Percentiles rank a stretch among this genome's conserved stretches.
These are phyloP conservation scores for Matsumyia berberina DNA, from an alignment of 2,888 invertebrate species.

Conservation along the genomic window DNA sequence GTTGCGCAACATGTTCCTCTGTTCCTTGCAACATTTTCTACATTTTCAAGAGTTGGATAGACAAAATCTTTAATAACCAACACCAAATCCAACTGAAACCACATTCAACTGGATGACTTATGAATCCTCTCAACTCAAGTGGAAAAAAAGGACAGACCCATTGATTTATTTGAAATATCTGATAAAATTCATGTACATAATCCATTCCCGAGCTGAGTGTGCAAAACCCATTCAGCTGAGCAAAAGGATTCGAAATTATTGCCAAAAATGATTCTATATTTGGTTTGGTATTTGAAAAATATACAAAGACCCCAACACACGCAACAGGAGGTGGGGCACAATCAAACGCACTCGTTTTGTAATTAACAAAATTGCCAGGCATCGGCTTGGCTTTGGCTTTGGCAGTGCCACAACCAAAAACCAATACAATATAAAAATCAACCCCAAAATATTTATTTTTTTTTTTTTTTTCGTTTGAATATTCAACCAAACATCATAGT, in stretches of 20 bases:
- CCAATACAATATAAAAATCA: slow-evolving; percentile 75
- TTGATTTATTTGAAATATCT: slow-evolving; percentile 70
- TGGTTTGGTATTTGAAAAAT: slow-evolving; percentile 24
- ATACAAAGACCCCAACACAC: slow-evolving; percentile 10
- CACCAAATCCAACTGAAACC: too few species aligned
- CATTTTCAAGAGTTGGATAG: too few species aligned
- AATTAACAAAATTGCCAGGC: slow-evolving; percentile 84
- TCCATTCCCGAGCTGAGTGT: slow-evolving; percentile 33
- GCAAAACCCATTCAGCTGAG: slow-evolving; percentile 24
- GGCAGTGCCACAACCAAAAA: slow-evolving; percentile 37
- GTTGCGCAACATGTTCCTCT: too few species aligned
- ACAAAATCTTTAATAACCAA: too few species aligned
- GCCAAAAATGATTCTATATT: slow-evolving; percentile 58
- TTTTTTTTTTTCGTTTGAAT: slow-evolving; percentile 50
- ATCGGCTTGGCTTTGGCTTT: too few species aligned
- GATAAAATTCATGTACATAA: slow-evolving; percentile 60
- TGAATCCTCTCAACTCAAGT: not conserved
- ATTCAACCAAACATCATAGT: slow-evolving; percentile 44
- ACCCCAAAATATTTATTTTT: slow-evolving; percentile 66
- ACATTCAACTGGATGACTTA: too few species aligned
- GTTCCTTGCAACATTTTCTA: too few species aligned
- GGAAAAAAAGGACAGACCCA: slow-evolving; percentile 26
- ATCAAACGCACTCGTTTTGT: slow-evolving; percentile 81
- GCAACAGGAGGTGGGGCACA: slow-evolving; percentile 13
- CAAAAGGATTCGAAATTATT: slow-evolving; percentile 66